Conservation (phyloP, 2,888 invertebrate species). For the Sarcophaga carnaria region DNA sequence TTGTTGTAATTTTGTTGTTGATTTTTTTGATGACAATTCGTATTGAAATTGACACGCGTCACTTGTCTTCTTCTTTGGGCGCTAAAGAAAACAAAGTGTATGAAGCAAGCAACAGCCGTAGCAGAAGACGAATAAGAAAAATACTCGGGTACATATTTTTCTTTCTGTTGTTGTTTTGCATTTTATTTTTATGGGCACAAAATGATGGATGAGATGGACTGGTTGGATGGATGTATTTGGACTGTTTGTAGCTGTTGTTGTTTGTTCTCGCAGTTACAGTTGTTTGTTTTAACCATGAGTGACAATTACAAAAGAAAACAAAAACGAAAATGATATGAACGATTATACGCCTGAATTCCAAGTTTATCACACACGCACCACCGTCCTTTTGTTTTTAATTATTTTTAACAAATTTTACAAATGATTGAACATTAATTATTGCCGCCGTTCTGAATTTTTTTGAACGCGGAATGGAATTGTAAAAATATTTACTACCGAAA, state of each 20-base stretch:
- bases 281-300: conserved; percentile 47
- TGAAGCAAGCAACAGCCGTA: conserved; percentile 17
- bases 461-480: not conserved
- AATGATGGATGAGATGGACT: conserved; percentile 39
- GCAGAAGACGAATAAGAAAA: conserved; percentile 21
- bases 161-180: conserved; percentile 7
- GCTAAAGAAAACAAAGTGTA: conserved; percentile 51
- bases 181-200: conserved; percentile 8
- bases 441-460: no score
- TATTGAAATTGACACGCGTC: conserved; percentile 69
- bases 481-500: no score
- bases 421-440: not conserved
- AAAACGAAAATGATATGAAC: conserved; percentile 1
- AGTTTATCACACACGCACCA: conserved; percentile 14
- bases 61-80: conserved; percentile 65
- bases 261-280: not conserved
- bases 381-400: not conserved
- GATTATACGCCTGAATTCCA: conserved; percentile 30
- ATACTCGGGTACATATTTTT: no score
- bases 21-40: conserved; percentile 61
- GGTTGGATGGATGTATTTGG: conserved; percentile 8
- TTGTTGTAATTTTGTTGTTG: conserved; percentile 7
- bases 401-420: not conserved
- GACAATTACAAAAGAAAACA: conserved; percentile 39
- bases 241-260: conserved; percentile 2